Conservation (phyloP, 2,888 invertebrate genomes). For the Tanypteryx hageni region DNA sequence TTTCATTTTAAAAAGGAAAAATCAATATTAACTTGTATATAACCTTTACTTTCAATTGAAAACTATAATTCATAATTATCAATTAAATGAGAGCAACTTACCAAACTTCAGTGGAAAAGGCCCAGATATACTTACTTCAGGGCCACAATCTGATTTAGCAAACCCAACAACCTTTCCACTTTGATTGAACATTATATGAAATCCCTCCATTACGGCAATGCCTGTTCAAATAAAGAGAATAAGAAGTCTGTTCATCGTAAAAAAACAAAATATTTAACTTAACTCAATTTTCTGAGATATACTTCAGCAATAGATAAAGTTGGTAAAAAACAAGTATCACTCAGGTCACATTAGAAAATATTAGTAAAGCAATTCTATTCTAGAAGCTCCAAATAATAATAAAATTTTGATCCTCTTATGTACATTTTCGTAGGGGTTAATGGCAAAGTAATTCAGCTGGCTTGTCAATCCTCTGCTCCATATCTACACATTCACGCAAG, state of each 20-base stretch:
- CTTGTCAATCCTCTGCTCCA: too few species aligned
- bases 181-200: constrained; percentile 76
- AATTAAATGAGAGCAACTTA: background rate
- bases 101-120: constrained; percentile 72
- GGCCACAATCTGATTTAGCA: constrained; percentile 75
- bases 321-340: background rate
- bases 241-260: background rate
- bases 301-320: background rate
- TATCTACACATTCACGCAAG: too few species aligned
- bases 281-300: background rate
- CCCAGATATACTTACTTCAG: constrained; percentile 74
- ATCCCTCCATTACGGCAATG: constrained; percentile 77
- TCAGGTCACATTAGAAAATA: background rate
- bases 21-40: background rate
- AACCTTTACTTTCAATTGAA: background rate
- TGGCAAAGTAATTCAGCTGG: too few species aligned
- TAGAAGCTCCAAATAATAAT: too few species aligned
- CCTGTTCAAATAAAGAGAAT: constrained; percentile 70
- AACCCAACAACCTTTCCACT: constrained; percentile 77
- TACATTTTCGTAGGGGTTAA: too few species aligned
- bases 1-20: background rate
- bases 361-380: too few species aligned
- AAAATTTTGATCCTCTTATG: too few species aligned
- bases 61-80: background rate
- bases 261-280: background rate